Evolutionary conservation across 2,113 vertebrate genomes (phyloP).

Genomic region (Perca flavescens): DNA sequence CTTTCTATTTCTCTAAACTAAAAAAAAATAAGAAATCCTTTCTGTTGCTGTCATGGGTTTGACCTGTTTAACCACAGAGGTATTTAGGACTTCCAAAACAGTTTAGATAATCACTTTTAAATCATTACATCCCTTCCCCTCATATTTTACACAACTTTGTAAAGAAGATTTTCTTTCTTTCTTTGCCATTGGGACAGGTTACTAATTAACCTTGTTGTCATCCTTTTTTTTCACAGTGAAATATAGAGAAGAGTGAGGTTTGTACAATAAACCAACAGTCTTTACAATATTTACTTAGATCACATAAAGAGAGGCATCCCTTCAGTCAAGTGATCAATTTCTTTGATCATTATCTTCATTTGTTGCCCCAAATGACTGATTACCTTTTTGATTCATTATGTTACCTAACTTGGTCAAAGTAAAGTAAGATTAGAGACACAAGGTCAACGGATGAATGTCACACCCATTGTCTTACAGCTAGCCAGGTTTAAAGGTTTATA

Average conservation of each 20-base stretch:
- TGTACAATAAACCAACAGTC: neutral
- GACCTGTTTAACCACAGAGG: neutral
- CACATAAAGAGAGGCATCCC: too few species aligned
- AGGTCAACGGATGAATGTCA: neutral
- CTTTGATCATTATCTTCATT: neutral
- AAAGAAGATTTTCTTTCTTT: neutral
- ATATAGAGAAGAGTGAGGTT: neutral
- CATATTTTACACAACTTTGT: neutral
- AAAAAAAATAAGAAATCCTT: neutral
- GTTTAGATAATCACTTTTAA: neutral
- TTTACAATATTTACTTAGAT: neutral
- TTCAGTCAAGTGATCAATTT: neutral
- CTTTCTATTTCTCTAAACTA: neutral
- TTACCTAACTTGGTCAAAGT: neutral
- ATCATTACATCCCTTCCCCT: too few species aligned
- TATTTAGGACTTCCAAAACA: neutral
- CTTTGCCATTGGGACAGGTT: neutral
- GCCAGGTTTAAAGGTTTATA: constrained; percentile 38
- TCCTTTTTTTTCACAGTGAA: neutral
- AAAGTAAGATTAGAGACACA: neutral
- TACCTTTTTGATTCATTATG: neutral
- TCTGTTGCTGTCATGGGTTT: neutral
- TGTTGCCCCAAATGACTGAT: neutral
- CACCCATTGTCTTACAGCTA: neutral
- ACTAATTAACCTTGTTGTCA: neutral